phyloP scores from a whole-genome alignment of 2,797 vertebrate species.

The Aulostomus chinensis region DNA sequence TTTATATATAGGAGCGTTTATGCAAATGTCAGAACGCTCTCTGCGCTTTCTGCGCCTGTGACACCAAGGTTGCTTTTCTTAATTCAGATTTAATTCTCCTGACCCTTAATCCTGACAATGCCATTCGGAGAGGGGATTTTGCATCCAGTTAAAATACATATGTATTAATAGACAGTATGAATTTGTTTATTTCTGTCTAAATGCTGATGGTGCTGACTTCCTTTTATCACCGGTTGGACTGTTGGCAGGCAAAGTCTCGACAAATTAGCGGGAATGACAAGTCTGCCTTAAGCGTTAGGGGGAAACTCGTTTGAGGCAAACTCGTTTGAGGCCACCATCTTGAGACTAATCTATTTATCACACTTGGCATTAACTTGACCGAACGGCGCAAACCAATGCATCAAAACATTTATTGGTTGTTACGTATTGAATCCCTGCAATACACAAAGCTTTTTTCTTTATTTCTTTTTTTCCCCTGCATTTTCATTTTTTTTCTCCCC shows the following conservation, averaged over 20 bases:
- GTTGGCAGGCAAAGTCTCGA: slow-evolving; percentile 72
- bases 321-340: slow-evolving; percentile 78
- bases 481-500: slow-evolving; percentile 47
- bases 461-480: background rate
- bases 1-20: slow-evolving; percentile 64
- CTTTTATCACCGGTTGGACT: slow-evolving; percentile 70
- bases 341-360: slow-evolving; percentile 84
- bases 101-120: slow-evolving; percentile 67
- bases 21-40: slow-evolving; percentile 57
- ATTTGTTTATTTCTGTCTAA: slow-evolving; percentile 79
- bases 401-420: slow-evolving; percentile 70
- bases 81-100: slow-evolving; percentile 42
- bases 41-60: slow-evolving; percentile 27
- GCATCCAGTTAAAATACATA: slow-evolving; percentile 70
- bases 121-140: slow-evolving; percentile 63
- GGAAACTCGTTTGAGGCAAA: too few relatives aligned
- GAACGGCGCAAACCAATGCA: slow-evolving; percentile 62
- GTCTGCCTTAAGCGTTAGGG: slow-evolving; percentile 60
- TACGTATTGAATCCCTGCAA: slow-evolving; percentile 64
- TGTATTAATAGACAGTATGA: slow-evolving; percentile 70
- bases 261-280: slow-evolving; percentile 81
- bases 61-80: slow-evolving; percentile 58
- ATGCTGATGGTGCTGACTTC: slow-evolving; percentile 73
- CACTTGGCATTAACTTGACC: slow-evolving; percentile 79
- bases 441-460: slow-evolving; percentile 59